These are phyloP conservation scores for Apostichopus parvimensis DNA, from an alignment of 35 echinoderm and acorn worm species.

Conservation along the genomic window DNA sequence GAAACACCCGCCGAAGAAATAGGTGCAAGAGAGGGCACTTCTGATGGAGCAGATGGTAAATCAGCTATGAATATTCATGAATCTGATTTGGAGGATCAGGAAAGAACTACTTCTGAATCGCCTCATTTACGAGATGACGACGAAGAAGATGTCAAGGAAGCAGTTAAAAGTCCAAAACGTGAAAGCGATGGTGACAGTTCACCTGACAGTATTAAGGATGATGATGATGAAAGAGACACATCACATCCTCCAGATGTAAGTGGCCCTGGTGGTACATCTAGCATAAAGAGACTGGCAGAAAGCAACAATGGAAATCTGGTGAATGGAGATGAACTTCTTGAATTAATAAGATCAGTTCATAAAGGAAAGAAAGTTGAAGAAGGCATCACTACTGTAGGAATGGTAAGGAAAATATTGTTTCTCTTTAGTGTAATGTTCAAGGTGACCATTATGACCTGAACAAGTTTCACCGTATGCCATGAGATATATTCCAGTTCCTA, in stretches of 20 bases:
- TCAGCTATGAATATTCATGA: not conserved
- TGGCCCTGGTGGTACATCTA: not conserved
- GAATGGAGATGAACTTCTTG: conserved; percentile 82
- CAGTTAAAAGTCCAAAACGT: not conserved
- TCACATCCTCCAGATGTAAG: not conserved
- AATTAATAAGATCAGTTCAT: conserved; percentile 65
- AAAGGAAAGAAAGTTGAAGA: conserved; percentile 77
- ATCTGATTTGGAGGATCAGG: not conserved
- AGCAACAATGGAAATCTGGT: conserved; percentile 58
- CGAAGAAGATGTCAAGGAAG: not conserved
- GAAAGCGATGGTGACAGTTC: not conserved
- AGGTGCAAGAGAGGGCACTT: not conserved
- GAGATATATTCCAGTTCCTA: too few species aligned
- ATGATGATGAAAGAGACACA: not conserved
- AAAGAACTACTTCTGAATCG: not conserved
- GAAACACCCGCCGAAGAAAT: conserved; percentile 52
- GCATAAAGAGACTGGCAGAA: not conserved
- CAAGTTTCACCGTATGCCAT: too few species aligned
- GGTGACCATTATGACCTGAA: not conserved
- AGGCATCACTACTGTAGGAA: conserved; percentile 77
- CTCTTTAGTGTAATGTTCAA: not conserved
- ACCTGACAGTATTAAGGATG: not conserved
- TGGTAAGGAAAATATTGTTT: conserved; percentile 65
- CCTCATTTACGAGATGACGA: not conserved
- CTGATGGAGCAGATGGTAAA: not conserved